Evolutionary conservation across 2,888 invertebrate species (phyloP).

Genomic region (Microplitis manilae): DNA sequence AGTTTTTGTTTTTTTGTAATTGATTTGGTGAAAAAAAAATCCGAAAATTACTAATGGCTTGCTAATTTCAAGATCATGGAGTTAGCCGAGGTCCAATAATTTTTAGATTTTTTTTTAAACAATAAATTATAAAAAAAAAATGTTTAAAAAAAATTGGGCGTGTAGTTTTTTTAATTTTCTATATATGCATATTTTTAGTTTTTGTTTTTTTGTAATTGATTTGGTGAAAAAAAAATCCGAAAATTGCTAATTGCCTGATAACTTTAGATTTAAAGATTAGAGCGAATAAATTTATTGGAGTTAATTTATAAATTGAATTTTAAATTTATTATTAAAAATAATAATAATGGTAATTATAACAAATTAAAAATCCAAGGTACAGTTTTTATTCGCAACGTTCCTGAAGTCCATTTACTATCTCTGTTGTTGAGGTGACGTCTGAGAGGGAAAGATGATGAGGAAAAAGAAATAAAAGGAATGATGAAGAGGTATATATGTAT

Average conservation of each 20-base stretch:
- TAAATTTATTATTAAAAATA: no score
- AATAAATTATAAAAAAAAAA: no score
- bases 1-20: no score
- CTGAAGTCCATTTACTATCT: constrained; percentile 41
- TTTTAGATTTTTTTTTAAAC: no score
- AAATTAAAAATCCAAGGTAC: neutral
- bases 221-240: neutral
- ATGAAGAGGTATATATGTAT: neutral
- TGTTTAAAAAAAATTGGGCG: neutral
- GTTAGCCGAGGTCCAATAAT: no score
- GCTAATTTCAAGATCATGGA: no score
- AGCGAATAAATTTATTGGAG: neutral
- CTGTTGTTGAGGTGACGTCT: constrained; percentile 46
- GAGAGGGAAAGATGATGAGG: constrained; percentile 31
- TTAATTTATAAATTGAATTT: neutral
- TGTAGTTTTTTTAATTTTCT: neutral
- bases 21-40: no score
- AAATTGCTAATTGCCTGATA: neutral
- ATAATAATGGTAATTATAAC: no score
- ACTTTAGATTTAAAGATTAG: neutral
- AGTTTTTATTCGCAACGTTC: constrained; percentile 27
- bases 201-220: no score
- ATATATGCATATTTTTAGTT: no score
- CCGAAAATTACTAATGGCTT: no score
- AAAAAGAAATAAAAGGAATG: neutral